phyloP scores from a whole-genome alignment of 2,888 invertebrate genomes.

The Carabus problematicus region DNA sequence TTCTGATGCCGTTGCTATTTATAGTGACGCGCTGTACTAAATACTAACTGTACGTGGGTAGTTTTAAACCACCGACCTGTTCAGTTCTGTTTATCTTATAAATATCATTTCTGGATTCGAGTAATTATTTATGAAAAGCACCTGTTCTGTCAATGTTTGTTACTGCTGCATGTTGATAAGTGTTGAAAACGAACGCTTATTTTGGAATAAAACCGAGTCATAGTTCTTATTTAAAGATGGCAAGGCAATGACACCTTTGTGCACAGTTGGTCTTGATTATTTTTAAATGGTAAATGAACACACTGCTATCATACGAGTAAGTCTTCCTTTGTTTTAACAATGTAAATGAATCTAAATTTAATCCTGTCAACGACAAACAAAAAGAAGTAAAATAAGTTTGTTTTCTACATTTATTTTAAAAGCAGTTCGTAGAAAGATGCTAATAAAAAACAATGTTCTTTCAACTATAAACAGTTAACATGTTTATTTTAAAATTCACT shows the following conservation, averaged over 20 bases:
- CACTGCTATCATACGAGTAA: no score
- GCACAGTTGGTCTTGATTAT: slow-evolving; percentile 19
- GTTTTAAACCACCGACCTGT: no score
- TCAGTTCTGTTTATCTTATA: slow-evolving; percentile 28
- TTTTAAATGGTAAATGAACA: slow-evolving; percentile 5
- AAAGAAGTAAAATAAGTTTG: no score
- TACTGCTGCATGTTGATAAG: background rate
- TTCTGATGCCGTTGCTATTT: slow-evolving; percentile 12
- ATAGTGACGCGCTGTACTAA: slow-evolving; percentile 27
- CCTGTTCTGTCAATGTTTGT: slow-evolving; percentile 12
- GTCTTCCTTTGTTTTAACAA: no score
- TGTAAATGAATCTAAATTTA: no score
- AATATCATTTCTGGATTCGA: slow-evolving; percentile 15
- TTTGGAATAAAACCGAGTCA: slow-evolving; percentile 15
- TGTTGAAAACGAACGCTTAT: slow-evolving; percentile 16
- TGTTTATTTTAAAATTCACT: no score
- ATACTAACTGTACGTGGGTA: slow-evolving; percentile 25
- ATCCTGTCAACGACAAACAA: no score
- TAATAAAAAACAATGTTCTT: no score
- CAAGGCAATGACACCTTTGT: slow-evolving; percentile 13
- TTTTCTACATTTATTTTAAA: no score
- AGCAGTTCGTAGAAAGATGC: no score
- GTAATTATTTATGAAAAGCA: slow-evolving; percentile 28
- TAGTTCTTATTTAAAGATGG: background rate
- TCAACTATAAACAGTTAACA: no score